Evolutionary conservation across 2,797 vertebrate species (phyloP).

Genomic region (Graptemys geographica): DNA sequence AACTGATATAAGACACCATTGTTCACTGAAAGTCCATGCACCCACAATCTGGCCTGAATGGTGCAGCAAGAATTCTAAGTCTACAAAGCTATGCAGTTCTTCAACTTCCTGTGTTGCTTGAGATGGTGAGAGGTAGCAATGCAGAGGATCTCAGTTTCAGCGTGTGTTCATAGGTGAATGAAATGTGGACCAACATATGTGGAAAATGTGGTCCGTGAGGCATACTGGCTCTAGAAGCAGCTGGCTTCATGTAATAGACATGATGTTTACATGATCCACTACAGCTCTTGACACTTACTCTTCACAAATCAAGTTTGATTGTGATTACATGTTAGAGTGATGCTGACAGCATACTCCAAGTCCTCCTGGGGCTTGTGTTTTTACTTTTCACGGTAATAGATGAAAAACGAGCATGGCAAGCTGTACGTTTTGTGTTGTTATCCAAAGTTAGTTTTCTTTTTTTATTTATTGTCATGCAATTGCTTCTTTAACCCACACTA

Average conservation of each 20-base stretch:
- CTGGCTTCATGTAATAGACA: constrained; percentile 8
- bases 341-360: constrained; percentile 40
- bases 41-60: background rate
- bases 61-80: background rate
- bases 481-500: constrained; percentile 82
- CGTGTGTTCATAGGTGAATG: background rate
- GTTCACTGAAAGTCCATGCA: background rate
- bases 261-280: constrained; percentile 22
- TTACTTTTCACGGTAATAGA: constrained; percentile 10
- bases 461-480: constrained; percentile 83
- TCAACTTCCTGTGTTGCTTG: background rate
- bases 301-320: constrained; percentile 65
- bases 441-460: constrained; percentile 79
- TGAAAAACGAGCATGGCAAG: constrained; percentile 28
- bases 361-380: background rate
- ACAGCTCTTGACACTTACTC: constrained; percentile 52
- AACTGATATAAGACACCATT: background rate
- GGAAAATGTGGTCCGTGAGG: background rate
- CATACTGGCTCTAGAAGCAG: background rate
- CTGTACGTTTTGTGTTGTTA: constrained; percentile 37
- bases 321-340: constrained; percentile 37
- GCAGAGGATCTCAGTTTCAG: background rate
- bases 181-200: constrained; percentile 21
- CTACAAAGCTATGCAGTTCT: background rate
- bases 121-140: background rate